Evolutionary conservation across 1,140 invertebrate species (phyloP).

Genomic region (Cherax quadricarinatus): DNA sequence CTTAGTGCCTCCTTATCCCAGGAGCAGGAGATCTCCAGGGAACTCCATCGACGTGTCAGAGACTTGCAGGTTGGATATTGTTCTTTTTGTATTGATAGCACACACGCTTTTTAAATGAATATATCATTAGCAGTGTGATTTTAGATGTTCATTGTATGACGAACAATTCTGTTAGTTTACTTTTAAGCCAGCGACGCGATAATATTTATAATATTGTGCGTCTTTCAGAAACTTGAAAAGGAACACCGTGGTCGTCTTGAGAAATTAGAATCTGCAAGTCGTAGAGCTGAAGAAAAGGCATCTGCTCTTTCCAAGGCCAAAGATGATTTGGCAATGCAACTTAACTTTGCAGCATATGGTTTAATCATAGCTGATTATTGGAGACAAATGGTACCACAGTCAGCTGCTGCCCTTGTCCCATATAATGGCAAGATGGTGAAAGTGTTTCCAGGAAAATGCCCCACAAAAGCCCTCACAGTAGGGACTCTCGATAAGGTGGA

Average conservation of each 20-base stretch:
- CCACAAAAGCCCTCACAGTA: conserved; percentile 9
- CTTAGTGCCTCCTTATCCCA: conserved; percentile 72
- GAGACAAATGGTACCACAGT: conserved; percentile 32
- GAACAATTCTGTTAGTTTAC: too few species aligned
- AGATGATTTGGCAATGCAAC: conserved; percentile 53
- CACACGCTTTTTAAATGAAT: not conserved
- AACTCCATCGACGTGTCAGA: conserved; percentile 72
- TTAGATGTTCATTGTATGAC: too few species aligned
- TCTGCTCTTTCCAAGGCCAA: conserved; percentile 32
- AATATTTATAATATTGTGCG: not conserved
- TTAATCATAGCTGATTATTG: conserved; percentile 52
- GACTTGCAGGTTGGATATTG: conserved; percentile 64
- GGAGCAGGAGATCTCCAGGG: conserved; percentile 72
- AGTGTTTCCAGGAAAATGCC: conserved; percentile 23
- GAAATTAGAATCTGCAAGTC: conserved; percentile 48
- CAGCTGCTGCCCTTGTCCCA: conserved; percentile 49
- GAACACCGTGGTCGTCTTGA: conserved; percentile 51
- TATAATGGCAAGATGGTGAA: conserved; percentile 14
- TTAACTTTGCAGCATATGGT: conserved; percentile 66
- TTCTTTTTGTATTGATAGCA: too few species aligned
- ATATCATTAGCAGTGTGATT: too few species aligned
- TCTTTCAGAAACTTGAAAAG: conserved; percentile 62
- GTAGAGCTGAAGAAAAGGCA: conserved; percentile 48
- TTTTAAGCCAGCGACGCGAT: not conserved
- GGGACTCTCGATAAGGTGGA: not conserved